Evolutionary conservation across 2,888 invertebrate species (phyloP).

Genomic region (Oscheius onirici): DNA sequence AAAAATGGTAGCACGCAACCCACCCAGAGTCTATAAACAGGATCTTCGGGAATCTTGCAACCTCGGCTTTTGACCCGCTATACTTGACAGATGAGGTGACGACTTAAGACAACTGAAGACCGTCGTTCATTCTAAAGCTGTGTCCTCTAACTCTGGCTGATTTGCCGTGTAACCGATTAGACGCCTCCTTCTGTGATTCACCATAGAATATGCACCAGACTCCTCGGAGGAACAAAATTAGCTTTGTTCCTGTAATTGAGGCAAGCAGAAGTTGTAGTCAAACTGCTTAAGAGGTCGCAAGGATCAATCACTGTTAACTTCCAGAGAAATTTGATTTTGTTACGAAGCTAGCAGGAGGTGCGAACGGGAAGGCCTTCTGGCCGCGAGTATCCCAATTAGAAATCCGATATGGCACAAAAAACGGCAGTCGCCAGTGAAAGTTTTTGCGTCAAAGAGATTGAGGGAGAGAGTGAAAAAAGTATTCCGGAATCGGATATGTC

Average conservation of each 20-base stretch:
- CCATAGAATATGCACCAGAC: background rate
- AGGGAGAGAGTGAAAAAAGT: background rate
- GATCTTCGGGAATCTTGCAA: background rate
- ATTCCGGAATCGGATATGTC: slow-evolving; percentile 12
- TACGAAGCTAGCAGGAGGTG: slow-evolving; percentile 8
- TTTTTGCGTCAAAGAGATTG: background rate
- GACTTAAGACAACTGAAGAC: slow-evolving; percentile 3
- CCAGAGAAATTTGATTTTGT: background rate
- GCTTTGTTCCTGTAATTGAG: slow-evolving; percentile 2
- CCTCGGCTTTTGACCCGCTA: background rate
- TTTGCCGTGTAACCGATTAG: background rate
- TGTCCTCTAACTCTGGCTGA: background rate
- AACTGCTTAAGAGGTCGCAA: no score
- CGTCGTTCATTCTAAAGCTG: background rate
- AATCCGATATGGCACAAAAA: slow-evolving; percentile 17
- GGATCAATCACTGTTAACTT: background rate
- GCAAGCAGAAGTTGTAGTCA: no score
- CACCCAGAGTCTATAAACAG: background rate
- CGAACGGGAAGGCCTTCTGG: slow-evolving; percentile 9
- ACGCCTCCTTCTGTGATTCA: background rate
- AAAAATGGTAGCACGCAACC: background rate
- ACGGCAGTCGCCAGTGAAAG: slow-evolving; percentile 4
- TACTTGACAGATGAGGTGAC: slow-evolving; percentile 1
- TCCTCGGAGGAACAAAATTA: background rate
- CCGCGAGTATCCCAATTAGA: slow-evolving; percentile 18